Percentiles rank a stretch among this genome's conserved stretches.
phyloP scores from a whole-genome alignment of 2,888 invertebrate genomes.

The Eristalis arbustorum region DNA sequence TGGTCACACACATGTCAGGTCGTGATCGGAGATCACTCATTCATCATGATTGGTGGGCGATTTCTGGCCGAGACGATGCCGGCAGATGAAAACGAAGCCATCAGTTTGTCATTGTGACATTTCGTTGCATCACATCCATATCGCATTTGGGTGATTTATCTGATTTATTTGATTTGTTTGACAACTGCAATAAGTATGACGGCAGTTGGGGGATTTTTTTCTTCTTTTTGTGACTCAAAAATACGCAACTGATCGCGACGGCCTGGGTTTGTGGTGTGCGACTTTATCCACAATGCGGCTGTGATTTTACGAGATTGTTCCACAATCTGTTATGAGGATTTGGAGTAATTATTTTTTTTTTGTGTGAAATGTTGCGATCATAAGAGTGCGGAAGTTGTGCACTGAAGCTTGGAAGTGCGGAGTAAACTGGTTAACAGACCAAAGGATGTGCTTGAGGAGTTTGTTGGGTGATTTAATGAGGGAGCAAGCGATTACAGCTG shows the following conservation, averaged over 20 bases:
- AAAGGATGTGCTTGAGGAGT: background rate
- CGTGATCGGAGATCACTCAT: background rate
- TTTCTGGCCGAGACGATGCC: conserved; percentile 1
- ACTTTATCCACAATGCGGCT: conserved; percentile 11
- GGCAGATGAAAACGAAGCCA: conserved; percentile 33
- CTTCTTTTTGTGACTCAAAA: conserved; percentile 18
- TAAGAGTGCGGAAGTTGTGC: conserved; percentile 37
- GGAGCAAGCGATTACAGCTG: no score
- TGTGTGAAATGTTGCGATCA: conserved; percentile 9
- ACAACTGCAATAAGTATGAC: conserved; percentile 15
- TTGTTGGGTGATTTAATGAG: conserved; percentile 4
- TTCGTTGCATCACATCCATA: conserved; percentile 37
- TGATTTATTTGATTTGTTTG: conserved; percentile 12
- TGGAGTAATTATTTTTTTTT: background rate
- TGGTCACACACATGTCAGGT: background rate
- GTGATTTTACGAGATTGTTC: conserved; percentile 8
- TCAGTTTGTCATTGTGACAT: background rate
- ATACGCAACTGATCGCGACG: conserved; percentile 20
- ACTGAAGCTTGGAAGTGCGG: background rate
- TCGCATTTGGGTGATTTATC: conserved; percentile 28
- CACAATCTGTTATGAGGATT: conserved; percentile 1
- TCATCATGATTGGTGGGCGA: conserved; percentile 8
- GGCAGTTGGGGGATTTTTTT: background rate
- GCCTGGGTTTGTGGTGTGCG: conserved; percentile 1
- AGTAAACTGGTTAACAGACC: background rate